Base-by-base conservation (phyloP, 1,140 invertebrate species). In the Bicyclus anynana region DNA sequence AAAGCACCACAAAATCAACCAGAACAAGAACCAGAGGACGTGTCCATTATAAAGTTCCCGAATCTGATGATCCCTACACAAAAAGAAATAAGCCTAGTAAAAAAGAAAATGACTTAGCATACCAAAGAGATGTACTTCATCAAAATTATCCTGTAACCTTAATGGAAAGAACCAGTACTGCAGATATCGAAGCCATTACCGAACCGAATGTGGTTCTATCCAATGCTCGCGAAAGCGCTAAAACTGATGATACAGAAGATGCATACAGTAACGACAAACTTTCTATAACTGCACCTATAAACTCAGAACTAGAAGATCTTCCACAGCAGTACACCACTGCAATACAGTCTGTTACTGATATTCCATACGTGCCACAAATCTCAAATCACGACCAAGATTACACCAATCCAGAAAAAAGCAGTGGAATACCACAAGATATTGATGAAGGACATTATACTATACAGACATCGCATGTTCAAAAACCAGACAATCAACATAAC, bases 101-200 rank as follows among this genome's bases (percentile, higher is more conserved):
- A 12, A 82, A 78, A 46, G 76, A 86, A 66, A 58, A 78, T 48
- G 87, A 89, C 61, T 67, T 92, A 58, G 91, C 91, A 2, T 91
- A 92, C 66, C 91, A 91, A 74, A 80, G 91, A 56, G 91, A 92
- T 72, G 89, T 92, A 9, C 72, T 92, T 9, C 91, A 92, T 65
- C 91, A 92, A 68, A 92, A 92, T 60, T 92, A 92, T 62, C 91
- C 91, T 5, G 89, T 89, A 0, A 90, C 89, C 1, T 44, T 89
- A 23, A 84, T 83, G 74, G 89, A 90, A 69, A 67, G 84, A 56
- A 72, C 72, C 38, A 90, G 84, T 53, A 89, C 87, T 37, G 68
- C 74, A 44, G 83, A 88, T 47, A 83, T 88, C 57, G 85, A 86
- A 73, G 82, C 85, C 35, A 83, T 86, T 10, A 88, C 85, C 26